A percentile compares a stretch with the other conserved stretches of the same genome.
Conservation (phyloP, 2,113 vertebrate species). For the Baryphthengus martii region DNA sequence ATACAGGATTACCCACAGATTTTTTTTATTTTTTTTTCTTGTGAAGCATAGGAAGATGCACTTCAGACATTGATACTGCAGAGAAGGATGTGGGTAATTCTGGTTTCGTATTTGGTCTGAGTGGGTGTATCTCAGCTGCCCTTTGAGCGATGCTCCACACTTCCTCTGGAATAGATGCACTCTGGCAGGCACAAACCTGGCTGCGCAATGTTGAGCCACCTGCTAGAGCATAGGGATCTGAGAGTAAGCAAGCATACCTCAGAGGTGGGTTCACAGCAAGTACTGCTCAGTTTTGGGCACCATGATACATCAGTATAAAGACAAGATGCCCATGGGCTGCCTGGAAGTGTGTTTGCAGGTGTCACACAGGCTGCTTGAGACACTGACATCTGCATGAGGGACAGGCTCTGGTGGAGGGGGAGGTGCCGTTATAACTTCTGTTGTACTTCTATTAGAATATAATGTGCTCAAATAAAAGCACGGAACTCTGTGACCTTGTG, state of each 20-base stretch:
- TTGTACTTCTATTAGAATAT: background rate
- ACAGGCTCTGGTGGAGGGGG: background rate
- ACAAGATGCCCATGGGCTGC: background rate
- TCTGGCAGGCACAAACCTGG: background rate
- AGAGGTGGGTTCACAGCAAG: background rate
- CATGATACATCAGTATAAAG: accelerated
- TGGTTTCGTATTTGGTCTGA: background rate
- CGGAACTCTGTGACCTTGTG: background rate
- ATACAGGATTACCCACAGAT: background rate
- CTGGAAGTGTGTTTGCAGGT: background rate
- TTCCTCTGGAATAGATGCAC: background rate
- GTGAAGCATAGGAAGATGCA: background rate
- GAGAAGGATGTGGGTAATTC: background rate
- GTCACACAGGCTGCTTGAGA: background rate
- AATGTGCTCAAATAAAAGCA: background rate
- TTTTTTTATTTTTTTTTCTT: background rate
- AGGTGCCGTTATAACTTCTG: background rate
- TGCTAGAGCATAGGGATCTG: background rate
- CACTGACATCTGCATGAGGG: background rate
- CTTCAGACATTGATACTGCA: background rate
- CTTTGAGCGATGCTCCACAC: background rate
- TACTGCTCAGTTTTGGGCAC: background rate
- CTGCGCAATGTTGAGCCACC: background rate
- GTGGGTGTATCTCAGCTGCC: background rate
- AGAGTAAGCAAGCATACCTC: background rate